Evolutionary conservation across 2,797 vertebrate genomes (phyloP), one percentile per base, ranked within the genome.

Genomic region (Enteromius afrohamiltoni): DNA sequence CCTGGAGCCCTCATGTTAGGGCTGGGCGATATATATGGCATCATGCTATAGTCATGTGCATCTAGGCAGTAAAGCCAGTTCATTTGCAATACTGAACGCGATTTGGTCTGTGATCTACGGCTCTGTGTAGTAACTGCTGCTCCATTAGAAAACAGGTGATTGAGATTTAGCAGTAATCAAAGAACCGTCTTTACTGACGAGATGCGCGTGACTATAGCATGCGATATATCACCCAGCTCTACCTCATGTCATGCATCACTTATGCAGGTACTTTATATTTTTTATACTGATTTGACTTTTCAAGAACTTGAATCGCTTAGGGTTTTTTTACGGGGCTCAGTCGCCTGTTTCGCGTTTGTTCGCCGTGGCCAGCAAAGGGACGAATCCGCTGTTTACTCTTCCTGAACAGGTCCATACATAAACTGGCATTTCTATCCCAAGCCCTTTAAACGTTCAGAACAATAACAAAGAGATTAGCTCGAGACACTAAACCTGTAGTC

Each of bases 191-290:
- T 45, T 13, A 45, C 42, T 45, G 42, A 13, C 11, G 45, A 13
- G 45, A 45, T 45, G 45, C 45, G 45, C 11, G 45, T 45, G 45
- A 45, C 10, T 45, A 45, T 45, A 45, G 45, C 45, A 13, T 45
- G 45, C 45, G 45, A 13, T 45, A 45, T 13, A 45, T 13, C 45
- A 9, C 10, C 11, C 11, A 45, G 45, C 45, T 13, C 45, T 13
- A 45, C 45, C 45, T 45, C 70, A 79, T 67, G 69, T 89, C 88
- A 88, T 85, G 87, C 83, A 84, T 91, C 87, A 86, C 85, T 87
- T 83, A 88, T 93, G 94, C 94, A 94, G 92, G 93, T 93, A 94
- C 92, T 91, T 93, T 93, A 90, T 93, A 83, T 92, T 92, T 83
- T 91, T 92, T 92, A 92, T 90, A 92, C 90, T 88, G 86, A 90